Conservation (phyloP, 2,113 vertebrate genomes). For the Cyprinodon brontotheroides region DNA sequence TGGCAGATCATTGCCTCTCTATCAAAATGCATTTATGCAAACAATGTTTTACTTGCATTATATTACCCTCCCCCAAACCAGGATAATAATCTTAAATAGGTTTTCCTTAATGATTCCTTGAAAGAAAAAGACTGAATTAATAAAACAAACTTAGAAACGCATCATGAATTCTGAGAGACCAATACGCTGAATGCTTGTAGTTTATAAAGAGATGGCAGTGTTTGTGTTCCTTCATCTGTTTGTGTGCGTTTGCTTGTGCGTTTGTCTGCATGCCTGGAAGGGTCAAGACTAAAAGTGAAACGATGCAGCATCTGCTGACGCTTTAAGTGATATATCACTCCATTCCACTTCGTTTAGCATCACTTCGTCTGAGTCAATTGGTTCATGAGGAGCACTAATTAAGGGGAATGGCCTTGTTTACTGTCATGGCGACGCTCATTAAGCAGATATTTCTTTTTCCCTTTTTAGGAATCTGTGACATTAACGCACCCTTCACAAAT, state of each 20-base stretch:
- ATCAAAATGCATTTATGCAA: too few species aligned
- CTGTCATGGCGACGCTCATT: conserved; percentile 59
- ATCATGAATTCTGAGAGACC: neutral
- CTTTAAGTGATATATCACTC: conserved; percentile 70
- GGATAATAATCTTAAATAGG: neutral
- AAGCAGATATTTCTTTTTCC: conserved; percentile 22
- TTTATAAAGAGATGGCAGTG: neutral
- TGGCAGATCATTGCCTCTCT: too few species aligned
- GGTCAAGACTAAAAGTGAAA: conserved; percentile 50
- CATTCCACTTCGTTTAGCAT: conserved; percentile 71
- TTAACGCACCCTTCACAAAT: conserved; percentile 56
- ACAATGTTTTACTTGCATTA: too few species aligned
- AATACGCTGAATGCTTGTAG: neutral
- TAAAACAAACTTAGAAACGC: neutral
- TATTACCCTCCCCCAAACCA: neutral
- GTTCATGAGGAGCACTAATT: conserved; percentile 74
- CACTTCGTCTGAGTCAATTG: conserved; percentile 73
- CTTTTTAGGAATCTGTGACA: conserved; percentile 45
- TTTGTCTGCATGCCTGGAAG: neutral
- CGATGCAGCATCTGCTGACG: conserved; percentile 62
- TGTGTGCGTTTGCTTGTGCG: conserved; percentile 4
- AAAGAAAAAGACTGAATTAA: neutral
- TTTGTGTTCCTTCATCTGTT: neutral
- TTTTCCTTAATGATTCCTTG: neutral
- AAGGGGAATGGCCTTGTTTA: conserved; percentile 77